phyloP scores from a whole-genome alignment of 2,888 invertebrate genomes.

The Acrocyrtus sp. region DNA sequence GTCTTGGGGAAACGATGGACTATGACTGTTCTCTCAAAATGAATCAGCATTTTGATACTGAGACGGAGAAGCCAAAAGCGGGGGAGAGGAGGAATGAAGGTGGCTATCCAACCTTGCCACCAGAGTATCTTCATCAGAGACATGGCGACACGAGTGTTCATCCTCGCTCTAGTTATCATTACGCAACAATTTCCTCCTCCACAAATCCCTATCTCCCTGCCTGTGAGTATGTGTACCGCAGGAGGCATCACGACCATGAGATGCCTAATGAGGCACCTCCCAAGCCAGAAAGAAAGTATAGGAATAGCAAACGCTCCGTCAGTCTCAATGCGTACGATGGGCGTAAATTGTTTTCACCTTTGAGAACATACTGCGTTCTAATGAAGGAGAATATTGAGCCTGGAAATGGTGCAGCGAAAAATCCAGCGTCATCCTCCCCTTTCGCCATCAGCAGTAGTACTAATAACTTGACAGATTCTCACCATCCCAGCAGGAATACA shows the following conservation, averaged over 20 bases:
- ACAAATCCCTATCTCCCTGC: constrained; percentile 47
- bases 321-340: constrained; percentile 62
- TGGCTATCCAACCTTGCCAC: background rate
- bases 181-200: constrained; percentile 37
- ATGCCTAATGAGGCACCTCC: constrained; percentile 50
- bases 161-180: constrained; percentile 27
- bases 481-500: background rate
- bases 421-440: background rate
- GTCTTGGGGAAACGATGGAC: constrained; percentile 61
- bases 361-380: constrained; percentile 61
- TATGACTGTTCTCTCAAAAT: constrained; percentile 57
- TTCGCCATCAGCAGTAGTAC: background rate
- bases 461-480: background rate
- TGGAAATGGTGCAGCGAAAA: constrained; percentile 12
- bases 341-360: constrained; percentile 58
- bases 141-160: constrained; percentile 2
- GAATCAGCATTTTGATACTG: constrained; percentile 23
- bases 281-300: constrained; percentile 58
- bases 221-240: constrained; percentile 43
- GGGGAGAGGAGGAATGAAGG: constrained; percentile 3
- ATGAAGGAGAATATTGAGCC: constrained; percentile 60
- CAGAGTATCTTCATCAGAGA: background rate
- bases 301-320: constrained; percentile 56
- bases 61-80: constrained; percentile 51
- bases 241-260: constrained; percentile 32